Evolutionary conservation across 2,113 vertebrate genomes (phyloP).

Genomic region (Alligator sinensis): DNA sequence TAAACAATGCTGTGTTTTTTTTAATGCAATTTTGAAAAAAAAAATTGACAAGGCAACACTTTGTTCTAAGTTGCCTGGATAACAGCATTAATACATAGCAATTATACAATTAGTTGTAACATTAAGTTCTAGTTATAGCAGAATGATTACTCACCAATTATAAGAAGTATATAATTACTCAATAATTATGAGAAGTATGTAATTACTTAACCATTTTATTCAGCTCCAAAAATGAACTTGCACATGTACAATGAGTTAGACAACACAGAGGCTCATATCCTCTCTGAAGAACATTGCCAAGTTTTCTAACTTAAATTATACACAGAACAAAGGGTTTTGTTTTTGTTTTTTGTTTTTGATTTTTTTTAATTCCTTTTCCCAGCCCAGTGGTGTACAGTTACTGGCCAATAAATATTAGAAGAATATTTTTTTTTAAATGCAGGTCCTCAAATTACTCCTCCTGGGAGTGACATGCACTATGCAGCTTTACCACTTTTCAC

Average conservation of each 20-base stretch:
- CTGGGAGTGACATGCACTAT: background rate
- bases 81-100: conserved; percentile 83
- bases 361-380: background rate
- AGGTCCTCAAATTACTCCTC: background rate
- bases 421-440: conserved; percentile 51
- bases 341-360: too few species aligned
- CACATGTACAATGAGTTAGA: conserved; percentile 62
- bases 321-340: conserved; percentile 2
- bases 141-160: conserved; percentile 86
- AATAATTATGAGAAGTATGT: conserved; percentile 86
- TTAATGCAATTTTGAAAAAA: conserved; percentile 57
- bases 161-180: conserved; percentile 87
- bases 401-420: conserved; percentile 15
- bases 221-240: conserved; percentile 72
- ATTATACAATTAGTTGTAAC: conserved; percentile 88
- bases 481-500: conserved; percentile 47
- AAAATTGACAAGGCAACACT: conserved; percentile 66
- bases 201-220: conserved; percentile 85
- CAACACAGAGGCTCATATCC: conserved; percentile 34
- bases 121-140: conserved; percentile 85
- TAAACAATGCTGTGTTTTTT: conserved; percentile 44
- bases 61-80: conserved; percentile 78
- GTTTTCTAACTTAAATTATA: background rate
- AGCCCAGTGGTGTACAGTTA: background rate
- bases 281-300: background rate